These are phyloP conservation scores for Latrodectus geometricus DNA, from an alignment of 1,140 invertebrate genomes.

Conservation along the genomic window DNA sequence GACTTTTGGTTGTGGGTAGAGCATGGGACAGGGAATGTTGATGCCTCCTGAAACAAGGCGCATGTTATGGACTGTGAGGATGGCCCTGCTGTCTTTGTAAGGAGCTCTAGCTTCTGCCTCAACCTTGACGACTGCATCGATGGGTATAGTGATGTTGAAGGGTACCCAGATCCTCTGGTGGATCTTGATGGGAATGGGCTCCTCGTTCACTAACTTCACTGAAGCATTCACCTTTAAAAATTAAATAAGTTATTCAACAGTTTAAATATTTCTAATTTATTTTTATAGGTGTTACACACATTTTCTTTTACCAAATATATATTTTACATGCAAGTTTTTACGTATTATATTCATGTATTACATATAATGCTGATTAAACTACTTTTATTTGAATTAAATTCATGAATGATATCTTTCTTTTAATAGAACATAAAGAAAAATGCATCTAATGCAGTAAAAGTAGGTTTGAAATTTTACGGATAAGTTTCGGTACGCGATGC, in stretches of 20 bases:
- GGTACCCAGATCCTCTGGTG: slow-evolving; percentile 63
- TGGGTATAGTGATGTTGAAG: slow-evolving; percentile 64
- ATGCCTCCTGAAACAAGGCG: slow-evolving; percentile 59
- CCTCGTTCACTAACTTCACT: slow-evolving; percentile 38
- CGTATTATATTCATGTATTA: too few species aligned
- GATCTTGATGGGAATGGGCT: slow-evolving; percentile 52
- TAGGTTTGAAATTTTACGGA: too few species aligned
- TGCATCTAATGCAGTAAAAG: too few species aligned
- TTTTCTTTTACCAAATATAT: neutral
- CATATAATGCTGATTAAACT: too few species aligned
- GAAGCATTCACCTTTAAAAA: slow-evolving; percentile 46
- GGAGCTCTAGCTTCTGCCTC: slow-evolving; percentile 44
- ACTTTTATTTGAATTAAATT: too few species aligned
- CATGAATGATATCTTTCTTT: too few species aligned
- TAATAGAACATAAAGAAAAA: too few species aligned
- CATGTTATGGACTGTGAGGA: slow-evolving; percentile 63
- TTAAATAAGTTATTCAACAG: neutral
- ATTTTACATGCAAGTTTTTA: neutral
- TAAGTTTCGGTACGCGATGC: too few species aligned
- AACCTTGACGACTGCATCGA: slow-evolving; percentile 58
- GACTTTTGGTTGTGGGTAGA: slow-evolving; percentile 41
- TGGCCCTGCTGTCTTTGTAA: slow-evolving; percentile 57
- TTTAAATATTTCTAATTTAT: too few species aligned
- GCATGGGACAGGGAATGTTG: slow-evolving; percentile 64
- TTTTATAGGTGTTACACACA: too few species aligned